phyloP scores from a whole-genome alignment of 2,888 invertebrate genomes.

The Dasysyrphus albostriatus region DNA sequence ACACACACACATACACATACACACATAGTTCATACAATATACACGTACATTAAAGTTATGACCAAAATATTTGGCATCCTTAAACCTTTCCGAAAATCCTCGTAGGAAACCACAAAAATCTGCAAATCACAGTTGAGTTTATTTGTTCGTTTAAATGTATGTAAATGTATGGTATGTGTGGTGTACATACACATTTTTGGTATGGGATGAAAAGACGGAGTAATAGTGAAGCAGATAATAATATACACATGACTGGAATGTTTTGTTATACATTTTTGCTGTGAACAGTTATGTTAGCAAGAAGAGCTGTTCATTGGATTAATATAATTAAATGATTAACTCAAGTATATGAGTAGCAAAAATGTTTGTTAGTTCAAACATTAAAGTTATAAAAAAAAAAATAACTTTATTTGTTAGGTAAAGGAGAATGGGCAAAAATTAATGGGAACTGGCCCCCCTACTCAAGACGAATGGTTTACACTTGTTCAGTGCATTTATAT shows the following conservation, averaged over 20 bases:
- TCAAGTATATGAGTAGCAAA: too few species aligned
- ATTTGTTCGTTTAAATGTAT: conserved; percentile 14
- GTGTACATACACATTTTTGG: neutral
- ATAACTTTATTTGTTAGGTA: too few species aligned
- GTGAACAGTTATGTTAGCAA: conserved; percentile 18
- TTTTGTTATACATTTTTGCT: neutral
- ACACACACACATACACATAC: neutral
- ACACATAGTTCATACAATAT: neutral
- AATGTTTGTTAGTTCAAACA: too few species aligned
- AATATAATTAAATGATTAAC: too few species aligned
- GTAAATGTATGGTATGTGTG: conserved; percentile 12
- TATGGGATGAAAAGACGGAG: neutral
- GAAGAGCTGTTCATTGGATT: neutral
- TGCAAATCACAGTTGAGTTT: conserved; percentile 55
- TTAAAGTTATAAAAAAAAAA: too few species aligned
- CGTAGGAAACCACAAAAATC: conserved; percentile 57
- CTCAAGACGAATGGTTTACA: too few species aligned
- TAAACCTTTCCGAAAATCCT: conserved; percentile 2
- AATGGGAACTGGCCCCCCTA: too few species aligned
- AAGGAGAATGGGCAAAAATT: too few species aligned
- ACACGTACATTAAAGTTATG: conserved; percentile 2
- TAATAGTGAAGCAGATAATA: conserved; percentile 23
- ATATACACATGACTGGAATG: conserved; percentile 35
- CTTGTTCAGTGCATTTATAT: too few species aligned
- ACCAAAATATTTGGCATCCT: conserved; percentile 11